Percentiles rank a stretch among this genome's conserved stretches.
These are phyloP conservation scores for Phylloscopus whistleri DNA, from an alignment of 2,113 vertebrate genomes.

Conservation along the genomic window DNA sequence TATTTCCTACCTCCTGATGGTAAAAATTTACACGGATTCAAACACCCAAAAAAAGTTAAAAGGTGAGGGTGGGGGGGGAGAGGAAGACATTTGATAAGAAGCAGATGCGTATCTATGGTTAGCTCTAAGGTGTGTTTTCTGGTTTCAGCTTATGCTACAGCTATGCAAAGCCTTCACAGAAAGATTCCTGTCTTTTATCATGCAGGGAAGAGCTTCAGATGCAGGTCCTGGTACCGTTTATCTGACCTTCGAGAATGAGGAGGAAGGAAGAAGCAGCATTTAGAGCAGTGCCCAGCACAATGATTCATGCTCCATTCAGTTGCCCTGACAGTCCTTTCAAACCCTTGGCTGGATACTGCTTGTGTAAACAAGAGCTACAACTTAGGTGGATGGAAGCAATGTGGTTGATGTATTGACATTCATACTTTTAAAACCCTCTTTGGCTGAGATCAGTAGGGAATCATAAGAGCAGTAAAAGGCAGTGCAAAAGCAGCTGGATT, in stretches of 20 bases:
- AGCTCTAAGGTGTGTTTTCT: constrained; percentile 23
- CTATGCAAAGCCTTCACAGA: not conserved
- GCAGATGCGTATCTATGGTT: not conserved
- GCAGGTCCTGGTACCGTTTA: constrained; percentile 1
- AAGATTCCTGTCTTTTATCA: constrained; percentile 21
- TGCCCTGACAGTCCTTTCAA: constrained; percentile 7
- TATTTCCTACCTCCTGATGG: not conserved
- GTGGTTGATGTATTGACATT: not conserved
- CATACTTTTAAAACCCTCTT: not conserved
- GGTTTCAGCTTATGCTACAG: not conserved
- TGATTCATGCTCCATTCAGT: constrained; percentile 3
- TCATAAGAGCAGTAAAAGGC: not conserved
- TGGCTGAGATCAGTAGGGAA: not conserved
- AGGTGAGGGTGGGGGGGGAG: accelerated
- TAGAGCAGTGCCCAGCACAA: not conserved
- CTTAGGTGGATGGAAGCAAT: not conserved
- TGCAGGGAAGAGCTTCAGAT: not conserved
- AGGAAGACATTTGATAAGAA: constrained; percentile 36
- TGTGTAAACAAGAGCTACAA: constrained; percentile 6
- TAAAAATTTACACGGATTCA: not conserved
- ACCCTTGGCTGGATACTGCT: constrained; percentile 25
- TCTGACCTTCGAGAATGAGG: not conserved
- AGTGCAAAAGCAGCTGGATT: not conserved
- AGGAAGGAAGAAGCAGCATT: not conserved
- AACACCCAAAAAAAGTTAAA: not conserved